These are phyloP conservation scores for Suillia variegata DNA, from an alignment of 2,888 invertebrate genomes.

Conservation along the genomic window DNA sequence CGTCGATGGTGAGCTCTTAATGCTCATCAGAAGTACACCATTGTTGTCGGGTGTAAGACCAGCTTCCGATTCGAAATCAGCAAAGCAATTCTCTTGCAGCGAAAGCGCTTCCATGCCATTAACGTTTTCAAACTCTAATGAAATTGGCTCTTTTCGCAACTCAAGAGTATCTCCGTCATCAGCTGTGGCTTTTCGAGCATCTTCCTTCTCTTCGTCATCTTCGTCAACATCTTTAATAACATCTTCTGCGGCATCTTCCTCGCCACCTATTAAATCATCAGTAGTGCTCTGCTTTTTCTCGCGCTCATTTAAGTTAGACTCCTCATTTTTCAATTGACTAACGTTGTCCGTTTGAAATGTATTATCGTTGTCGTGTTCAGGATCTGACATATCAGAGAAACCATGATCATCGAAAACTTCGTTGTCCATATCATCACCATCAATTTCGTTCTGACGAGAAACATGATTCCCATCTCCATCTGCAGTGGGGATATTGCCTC, in stretches of 20 bases:
- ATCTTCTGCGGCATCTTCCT: constrained; percentile 21
- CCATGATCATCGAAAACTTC: constrained; percentile 64
- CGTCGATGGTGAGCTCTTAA: constrained; percentile 60
- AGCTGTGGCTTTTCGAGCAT: constrained; percentile 52
- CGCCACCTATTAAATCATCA: constrained; percentile 34
- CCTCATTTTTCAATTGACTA: constrained; percentile 20
- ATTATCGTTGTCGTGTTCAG: constrained; percentile 54
- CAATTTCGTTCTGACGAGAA: constrained; percentile 58
- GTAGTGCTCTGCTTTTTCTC: constrained; percentile 34
- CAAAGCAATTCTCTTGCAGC: constrained; percentile 53
- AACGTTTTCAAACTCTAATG: constrained; percentile 46
- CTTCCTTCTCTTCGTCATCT: constrained; percentile 34
- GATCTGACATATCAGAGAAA: constrained; percentile 64
- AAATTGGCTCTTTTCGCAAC: constrained; percentile 34
- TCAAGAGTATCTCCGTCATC: constrained; percentile 33
- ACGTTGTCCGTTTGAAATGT: constrained; percentile 21
- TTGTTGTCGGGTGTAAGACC: constrained; percentile 33
- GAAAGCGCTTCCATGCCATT: constrained; percentile 45
- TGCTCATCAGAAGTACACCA: constrained; percentile 42
- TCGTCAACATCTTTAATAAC: constrained; percentile 9
- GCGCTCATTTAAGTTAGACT: constrained; percentile 2
- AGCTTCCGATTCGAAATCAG: constrained; percentile 37
- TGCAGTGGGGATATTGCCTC: constrained; percentile 57
- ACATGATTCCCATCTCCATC: constrained; percentile 16
- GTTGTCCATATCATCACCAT: constrained; percentile 65